These are phyloP conservation scores for Squalus acanthias DNA, from an alignment of 2,797 vertebrate genomes.

Conservation along the genomic window DNA sequence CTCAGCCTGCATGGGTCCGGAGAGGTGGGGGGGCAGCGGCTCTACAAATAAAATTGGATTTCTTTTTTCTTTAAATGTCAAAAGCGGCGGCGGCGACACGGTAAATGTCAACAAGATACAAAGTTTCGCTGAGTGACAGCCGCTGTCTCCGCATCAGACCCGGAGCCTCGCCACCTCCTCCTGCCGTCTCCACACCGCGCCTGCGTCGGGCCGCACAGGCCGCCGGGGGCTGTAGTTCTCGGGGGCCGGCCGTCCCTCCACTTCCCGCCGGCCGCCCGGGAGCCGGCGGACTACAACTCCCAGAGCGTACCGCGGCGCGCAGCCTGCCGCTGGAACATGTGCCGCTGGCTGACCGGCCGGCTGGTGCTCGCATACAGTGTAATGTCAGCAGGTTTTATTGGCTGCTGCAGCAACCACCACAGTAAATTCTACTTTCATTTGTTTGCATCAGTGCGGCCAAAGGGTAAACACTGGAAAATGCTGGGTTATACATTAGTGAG, in stretches of 20 bases:
- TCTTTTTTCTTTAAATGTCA: conserved; percentile 27
- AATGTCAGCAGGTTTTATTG: conserved; percentile 35
- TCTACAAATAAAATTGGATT: neutral
- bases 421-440: conserved; percentile 34
- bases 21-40: neutral
- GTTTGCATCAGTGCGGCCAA: neutral
- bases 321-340: neutral
- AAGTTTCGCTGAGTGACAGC: conserved; percentile 24
- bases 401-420: conserved; percentile 22
- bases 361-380: neutral
- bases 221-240: conserved; percentile 1
- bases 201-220: neutral
- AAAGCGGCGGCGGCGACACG: too few species aligned
- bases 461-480: neutral
- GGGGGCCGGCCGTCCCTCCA: too few species aligned
- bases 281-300: neutral
- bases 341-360: neutral
- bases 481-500: neutral
- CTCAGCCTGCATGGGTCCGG: conserved; percentile 79
- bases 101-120: conserved; percentile 12
- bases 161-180: conserved; percentile 4
- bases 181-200: too few species aligned
- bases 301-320: neutral
- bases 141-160: neutral
- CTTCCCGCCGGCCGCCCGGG: too few species aligned